Evolutionary conservation across 2,888 invertebrate species (phyloP).

Genomic region (Drosophila mimetica): DNA sequence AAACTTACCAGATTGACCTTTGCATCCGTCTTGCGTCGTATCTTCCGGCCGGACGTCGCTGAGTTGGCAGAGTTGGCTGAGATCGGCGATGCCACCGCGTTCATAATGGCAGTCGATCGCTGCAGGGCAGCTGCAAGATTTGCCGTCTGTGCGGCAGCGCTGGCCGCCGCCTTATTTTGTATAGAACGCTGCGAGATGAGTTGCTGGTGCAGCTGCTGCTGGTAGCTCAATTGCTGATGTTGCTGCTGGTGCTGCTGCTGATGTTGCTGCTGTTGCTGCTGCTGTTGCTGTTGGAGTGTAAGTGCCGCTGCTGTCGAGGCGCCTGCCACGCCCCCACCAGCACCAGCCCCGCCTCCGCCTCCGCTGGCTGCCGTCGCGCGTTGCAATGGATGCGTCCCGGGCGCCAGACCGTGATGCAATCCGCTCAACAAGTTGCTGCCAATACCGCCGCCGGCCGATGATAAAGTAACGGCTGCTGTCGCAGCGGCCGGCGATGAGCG

Average conservation of each 20-base stretch:
- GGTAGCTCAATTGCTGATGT: constrained; percentile 24
- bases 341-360: constrained; percentile 57
- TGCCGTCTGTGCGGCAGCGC: constrained; percentile 64
- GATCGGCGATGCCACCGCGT: constrained; percentile 85
- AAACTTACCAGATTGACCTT: constrained; percentile 84
- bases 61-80: constrained; percentile 80
- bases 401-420: constrained; percentile 74
- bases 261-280: constrained; percentile 30
- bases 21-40: constrained; percentile 89
- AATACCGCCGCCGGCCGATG: constrained; percentile 73
- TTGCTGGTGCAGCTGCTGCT: constrained; percentile 34
- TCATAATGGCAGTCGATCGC: constrained; percentile 84
- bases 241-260: constrained; percentile 31
- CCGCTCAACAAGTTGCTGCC: constrained; percentile 50
- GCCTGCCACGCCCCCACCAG: constrained; percentile 54
- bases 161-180: constrained; percentile 70
- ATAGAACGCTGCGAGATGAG: constrained; percentile 60
- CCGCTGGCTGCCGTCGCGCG: constrained; percentile 66
- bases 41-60: constrained; percentile 88
- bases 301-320: constrained; percentile 56
- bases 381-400: constrained; percentile 68
- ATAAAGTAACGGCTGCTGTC: constrained; percentile 83
- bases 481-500: constrained; percentile 84
- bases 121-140: constrained; percentile 72
- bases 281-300: constrained; percentile 63